These are phyloP conservation scores for Tenthredo amoena DNA, from an alignment of 2,888 invertebrate species.

Conservation along the genomic window DNA sequence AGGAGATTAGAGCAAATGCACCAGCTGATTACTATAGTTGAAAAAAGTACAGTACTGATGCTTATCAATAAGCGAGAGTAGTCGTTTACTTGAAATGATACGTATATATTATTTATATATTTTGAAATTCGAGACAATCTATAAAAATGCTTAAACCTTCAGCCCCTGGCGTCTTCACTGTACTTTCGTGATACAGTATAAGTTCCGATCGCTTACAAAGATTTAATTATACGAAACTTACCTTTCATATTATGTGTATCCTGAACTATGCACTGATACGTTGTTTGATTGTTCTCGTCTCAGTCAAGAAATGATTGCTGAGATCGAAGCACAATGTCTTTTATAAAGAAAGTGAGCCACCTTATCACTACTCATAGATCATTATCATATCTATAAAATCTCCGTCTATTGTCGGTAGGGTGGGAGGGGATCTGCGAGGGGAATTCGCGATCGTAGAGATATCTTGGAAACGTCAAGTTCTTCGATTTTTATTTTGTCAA, in stretches of 20 bases:
- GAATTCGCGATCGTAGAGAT: not conserved
- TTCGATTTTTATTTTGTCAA: not conserved
- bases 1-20: not conserved
- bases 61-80: no score
- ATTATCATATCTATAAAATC: constrained; percentile 62
- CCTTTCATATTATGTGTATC: constrained; percentile 54
- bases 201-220: not conserved
- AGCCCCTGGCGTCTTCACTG: not conserved
- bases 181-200: not conserved
- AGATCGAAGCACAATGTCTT: constrained; percentile 50
- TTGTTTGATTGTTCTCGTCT: not conserved
- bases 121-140: not conserved
- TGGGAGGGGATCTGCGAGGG: not conserved
- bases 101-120: not conserved
- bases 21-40: not conserved
- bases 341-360: constrained; percentile 61
- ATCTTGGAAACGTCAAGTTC: not conserved
- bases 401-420: constrained; percentile 44
- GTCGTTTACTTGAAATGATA: not conserved
- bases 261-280: constrained; percentile 32
- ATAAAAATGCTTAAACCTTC: not conserved
- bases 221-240: constrained; percentile 49
- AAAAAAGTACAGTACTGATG: not conserved
- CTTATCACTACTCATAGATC: constrained; percentile 63
- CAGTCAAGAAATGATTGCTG: constrained; percentile 17